phyloP scores from a whole-genome alignment of 1,140 invertebrate species.

The Leptinotarsa undecemlineata region DNA sequence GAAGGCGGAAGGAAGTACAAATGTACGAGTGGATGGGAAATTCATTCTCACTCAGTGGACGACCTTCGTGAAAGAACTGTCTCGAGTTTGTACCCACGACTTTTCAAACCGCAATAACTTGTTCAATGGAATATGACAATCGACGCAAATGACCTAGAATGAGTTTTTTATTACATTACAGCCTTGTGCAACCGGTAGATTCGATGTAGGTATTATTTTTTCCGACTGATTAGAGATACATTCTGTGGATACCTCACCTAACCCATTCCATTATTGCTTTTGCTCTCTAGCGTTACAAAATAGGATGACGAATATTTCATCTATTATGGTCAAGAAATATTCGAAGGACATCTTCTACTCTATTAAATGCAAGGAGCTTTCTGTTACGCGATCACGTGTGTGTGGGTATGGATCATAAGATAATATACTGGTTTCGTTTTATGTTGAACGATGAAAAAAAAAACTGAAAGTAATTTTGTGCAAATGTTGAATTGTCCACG shows the following conservation, averaged over 20 bases:
- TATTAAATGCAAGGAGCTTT: background rate
- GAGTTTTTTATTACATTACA: background rate
- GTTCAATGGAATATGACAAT: conserved; percentile 2
- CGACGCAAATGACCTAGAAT: background rate
- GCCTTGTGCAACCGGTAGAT: conserved; percentile 1
- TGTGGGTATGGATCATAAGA: background rate
- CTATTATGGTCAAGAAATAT: conserved; percentile 10
- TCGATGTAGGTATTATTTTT: conserved; percentile 7
- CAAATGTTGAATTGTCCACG: no score
- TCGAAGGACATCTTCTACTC: conserved; percentile 20
- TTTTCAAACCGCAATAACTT: background rate
- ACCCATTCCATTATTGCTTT: background rate
- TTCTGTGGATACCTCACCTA: conserved; percentile 6
- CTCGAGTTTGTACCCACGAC: background rate
- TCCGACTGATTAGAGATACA: background rate
- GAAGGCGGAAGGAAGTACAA: no score
- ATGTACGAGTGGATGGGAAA: background rate
- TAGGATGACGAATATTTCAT: conserved; percentile 12
- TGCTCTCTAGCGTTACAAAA: conserved; percentile 9
- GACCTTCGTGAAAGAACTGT: background rate
- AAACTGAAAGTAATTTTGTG: background rate
- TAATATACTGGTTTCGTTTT: conserved; percentile 6
- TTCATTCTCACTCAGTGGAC: background rate
- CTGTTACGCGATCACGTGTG: background rate
- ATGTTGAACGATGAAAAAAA: background rate